These are phyloP conservation scores for Nycticorax nycticorax DNA, from an alignment of 2,113 vertebrate species.

Conservation along the genomic window DNA sequence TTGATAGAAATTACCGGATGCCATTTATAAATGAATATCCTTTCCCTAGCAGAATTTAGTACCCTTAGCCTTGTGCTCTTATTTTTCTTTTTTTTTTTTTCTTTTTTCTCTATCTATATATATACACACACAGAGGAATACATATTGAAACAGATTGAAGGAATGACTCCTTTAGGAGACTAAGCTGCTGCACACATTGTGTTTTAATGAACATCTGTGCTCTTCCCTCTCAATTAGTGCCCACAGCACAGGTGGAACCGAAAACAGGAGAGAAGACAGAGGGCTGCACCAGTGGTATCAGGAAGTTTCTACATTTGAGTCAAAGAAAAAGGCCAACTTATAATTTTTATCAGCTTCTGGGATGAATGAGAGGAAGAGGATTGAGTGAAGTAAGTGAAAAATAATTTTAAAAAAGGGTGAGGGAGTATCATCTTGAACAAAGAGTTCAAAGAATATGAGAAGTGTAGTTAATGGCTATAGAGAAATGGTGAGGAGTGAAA, in stretches of 20 bases:
- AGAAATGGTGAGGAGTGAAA: neutral
- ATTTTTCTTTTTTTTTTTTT: neutral
- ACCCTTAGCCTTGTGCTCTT: neutral
- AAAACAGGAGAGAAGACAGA: neutral
- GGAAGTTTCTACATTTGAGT: neutral
- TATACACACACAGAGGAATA: neutral
- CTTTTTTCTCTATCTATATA: too few relatives aligned
- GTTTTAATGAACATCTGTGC: constrained; percentile 29
- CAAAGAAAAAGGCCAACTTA: neutral
- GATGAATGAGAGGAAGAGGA: neutral
- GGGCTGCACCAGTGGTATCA: neutral
- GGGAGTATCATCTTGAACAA: neutral
- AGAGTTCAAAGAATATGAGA: neutral
- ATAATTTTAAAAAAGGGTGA: neutral
- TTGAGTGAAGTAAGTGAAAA: neutral
- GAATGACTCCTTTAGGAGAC: neutral
- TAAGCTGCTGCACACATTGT: neutral
- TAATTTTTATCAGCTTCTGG: neutral
- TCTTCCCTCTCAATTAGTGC: constrained; percentile 32
- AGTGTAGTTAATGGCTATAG: neutral
- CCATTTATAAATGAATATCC: neutral
- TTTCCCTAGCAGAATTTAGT: neutral
- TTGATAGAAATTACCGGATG: neutral
- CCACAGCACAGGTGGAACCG: neutral
- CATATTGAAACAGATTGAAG: neutral